Percentiles rank a stretch among this genome's conserved stretches.
Conservation (phyloP, 2,888 invertebrate genomes). For the Busseola fusca region DNA sequence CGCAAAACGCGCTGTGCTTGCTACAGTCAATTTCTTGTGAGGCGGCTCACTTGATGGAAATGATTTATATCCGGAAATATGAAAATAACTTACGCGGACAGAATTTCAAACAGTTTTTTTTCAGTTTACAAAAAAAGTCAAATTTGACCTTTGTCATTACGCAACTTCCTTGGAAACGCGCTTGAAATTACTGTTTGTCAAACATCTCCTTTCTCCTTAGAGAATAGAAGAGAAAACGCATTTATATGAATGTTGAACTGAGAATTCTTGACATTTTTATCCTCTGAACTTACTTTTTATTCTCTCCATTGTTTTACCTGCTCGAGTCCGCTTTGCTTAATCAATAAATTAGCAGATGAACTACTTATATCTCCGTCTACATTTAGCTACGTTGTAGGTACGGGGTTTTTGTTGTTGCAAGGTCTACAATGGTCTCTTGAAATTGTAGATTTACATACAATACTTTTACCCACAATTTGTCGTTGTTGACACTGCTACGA, state of each 20-base stretch:
- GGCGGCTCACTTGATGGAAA: neutral
- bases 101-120: neutral
- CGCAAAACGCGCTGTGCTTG: too few relatives aligned
- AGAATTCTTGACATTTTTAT: conserved; percentile 43
- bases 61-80: neutral
- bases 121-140: neutral
- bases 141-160: neutral
- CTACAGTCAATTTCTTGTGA: neutral
- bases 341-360: conserved; percentile 44
- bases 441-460: neutral
- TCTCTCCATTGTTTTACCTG: conserved; percentile 37
- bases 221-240: conserved; percentile 15
- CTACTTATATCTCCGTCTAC: conserved; percentile 24
- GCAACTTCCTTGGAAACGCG: neutral
- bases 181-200: conserved; percentile 12
- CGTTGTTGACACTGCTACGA: too few relatives aligned
- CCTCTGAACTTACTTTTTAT: conserved; percentile 39
- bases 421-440: neutral
- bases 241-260: conserved; percentile 8
- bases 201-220: conserved; percentile 6
- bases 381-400: conserved; percentile 4
- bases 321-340: conserved; percentile 29
- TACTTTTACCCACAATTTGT: too few relatives aligned
- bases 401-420: too few relatives aligned
- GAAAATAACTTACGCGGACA: neutral